A percentile compares a stretch with the other conserved stretches of the same genome.
Evolutionary conservation across 2,797 vertebrate species (phyloP).

Genomic region (Thamnophis elegans): DNA sequence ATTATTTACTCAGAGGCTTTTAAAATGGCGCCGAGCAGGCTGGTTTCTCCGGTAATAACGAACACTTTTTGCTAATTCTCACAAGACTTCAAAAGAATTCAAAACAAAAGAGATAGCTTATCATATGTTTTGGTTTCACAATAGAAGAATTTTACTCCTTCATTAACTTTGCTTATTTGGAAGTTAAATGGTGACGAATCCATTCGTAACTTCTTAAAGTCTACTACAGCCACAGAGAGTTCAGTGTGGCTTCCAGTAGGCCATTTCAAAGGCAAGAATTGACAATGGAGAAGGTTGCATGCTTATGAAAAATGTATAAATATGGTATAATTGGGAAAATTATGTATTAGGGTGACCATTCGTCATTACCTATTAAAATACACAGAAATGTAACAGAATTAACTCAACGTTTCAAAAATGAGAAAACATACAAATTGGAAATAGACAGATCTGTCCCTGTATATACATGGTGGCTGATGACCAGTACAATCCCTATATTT

Average conservation of each 20-base stretch:
- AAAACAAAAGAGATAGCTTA: no score
- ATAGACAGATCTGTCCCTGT: neutral
- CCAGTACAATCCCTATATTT: neutral
- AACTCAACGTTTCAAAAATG: neutral
- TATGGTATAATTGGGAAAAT: neutral
- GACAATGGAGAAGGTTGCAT: neutral
- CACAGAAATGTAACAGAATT: neutral
- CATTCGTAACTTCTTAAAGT: neutral
- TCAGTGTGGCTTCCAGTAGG: neutral
- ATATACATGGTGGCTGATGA: neutral
- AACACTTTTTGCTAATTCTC: no score
- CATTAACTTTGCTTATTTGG: no score
- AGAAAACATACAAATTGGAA: neutral
- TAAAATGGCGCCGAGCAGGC: no score
- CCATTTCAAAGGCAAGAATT: neutral
- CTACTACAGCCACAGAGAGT: neutral
- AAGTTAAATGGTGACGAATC: no score
- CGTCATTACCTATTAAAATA: neutral
- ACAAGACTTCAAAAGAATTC: no score
- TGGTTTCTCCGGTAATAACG: no score
- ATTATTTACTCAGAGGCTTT: no score
- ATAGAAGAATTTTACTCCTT: no score
- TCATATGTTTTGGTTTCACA: no score
- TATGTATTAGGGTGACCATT: neutral
- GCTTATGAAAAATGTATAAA: neutral